Percentiles rank a stretch among this genome's conserved stretches.
Evolutionary conservation across 2,797 vertebrate species (phyloP).

Genomic region (Peromyscus nudipes): DNA sequence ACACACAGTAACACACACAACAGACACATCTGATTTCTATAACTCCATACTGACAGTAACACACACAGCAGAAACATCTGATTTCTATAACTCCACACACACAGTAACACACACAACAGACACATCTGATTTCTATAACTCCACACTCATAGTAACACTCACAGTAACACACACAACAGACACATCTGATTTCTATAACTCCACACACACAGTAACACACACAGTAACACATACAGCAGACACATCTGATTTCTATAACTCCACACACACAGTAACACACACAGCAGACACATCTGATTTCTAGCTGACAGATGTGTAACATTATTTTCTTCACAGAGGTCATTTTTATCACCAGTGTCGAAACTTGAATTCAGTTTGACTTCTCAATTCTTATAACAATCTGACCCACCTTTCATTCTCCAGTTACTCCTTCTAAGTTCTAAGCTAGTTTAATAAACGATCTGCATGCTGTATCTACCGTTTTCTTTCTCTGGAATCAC

Average conservation of each 20-base stretch:
- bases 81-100: not conserved
- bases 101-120: too few relatives aligned
- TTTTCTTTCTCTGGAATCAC: conserved; percentile 19
- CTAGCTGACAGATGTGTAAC: not conserved
- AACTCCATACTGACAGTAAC: too few relatives aligned
- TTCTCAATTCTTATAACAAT: conserved; percentile 38
- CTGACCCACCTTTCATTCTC: not conserved
- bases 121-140: not conserved
- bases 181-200: not conserved
- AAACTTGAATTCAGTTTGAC: not conserved
- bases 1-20: too few relatives aligned
- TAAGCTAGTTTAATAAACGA: conserved; percentile 37
- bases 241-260: not conserved
- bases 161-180: too few relatives aligned
- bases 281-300: not conserved
- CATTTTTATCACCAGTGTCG: not conserved
- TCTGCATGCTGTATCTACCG: not conserved
- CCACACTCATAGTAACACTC: too few relatives aligned
- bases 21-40: not conserved
- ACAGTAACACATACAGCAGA: too few relatives aligned
- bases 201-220: too few relatives aligned
- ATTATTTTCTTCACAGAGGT: not conserved
- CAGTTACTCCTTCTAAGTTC: not conserved
- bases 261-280: too few relatives aligned
- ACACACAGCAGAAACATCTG: not conserved